Conservation (phyloP, 1,140 invertebrate species). For the Conopomorpha cramerella region DNA sequence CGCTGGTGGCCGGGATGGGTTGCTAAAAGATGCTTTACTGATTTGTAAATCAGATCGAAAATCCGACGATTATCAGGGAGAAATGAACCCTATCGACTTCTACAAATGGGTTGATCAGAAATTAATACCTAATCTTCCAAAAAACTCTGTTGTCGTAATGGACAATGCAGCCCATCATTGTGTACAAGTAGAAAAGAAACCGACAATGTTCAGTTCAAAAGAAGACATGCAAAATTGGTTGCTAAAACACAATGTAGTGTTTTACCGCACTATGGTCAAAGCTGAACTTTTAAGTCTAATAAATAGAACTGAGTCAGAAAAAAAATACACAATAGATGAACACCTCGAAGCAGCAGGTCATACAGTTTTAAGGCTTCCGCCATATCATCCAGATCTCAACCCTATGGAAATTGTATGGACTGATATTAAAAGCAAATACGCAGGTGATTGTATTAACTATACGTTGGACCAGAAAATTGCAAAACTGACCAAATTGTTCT, state of each 20-base stretch:
- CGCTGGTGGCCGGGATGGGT: background rate
- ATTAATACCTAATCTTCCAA: background rate
- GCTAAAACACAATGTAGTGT: background rate
- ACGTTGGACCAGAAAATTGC: background rate
- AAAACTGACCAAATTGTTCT: background rate
- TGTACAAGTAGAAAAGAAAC: background rate
- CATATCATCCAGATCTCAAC: constrained; percentile 1
- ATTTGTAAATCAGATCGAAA: background rate
- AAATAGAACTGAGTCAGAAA: background rate
- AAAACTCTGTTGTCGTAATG: background rate
- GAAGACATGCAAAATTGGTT: background rate
- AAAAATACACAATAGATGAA: background rate
- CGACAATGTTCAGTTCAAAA: background rate
- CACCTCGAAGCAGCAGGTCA: background rate
- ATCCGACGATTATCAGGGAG: background rate
- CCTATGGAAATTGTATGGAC: background rate
- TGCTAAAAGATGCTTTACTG: background rate
- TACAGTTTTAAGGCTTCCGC: background rate
- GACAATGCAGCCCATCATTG: background rate
- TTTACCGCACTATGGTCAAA: background rate
- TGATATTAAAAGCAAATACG: background rate
- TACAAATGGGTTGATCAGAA: background rate
- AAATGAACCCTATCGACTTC: background rate
- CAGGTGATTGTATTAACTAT: background rate
- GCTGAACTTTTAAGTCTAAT: background rate